Evolutionary conservation across 2,888 invertebrate species (phyloP), one percentile per base, ranked within the genome.

Genomic region (Eupithecia abbreviata): DNA sequence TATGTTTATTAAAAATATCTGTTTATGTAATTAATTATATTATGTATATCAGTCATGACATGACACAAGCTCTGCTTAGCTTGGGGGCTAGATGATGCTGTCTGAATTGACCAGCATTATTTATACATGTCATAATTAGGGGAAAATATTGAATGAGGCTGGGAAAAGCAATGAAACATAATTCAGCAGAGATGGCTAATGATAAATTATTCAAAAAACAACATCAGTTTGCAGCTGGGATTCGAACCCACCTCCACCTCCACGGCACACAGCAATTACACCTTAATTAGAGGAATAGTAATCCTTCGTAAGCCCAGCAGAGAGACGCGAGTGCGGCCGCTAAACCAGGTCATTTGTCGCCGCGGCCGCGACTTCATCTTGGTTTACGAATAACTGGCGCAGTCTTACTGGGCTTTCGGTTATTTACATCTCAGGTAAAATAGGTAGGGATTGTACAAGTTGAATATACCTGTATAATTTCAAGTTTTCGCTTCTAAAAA

Each of bases 341-440:
- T 66, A 66, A 66, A 66, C 66, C 66, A 42, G 13, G 9, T 66
- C n/a, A 66, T 66, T 66, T 66, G 66, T 66, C 66, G 66, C 15
- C 66, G 66, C 66, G 7, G 42, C 66, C 66, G 41, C 66, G 66
- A 66, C 66, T 66, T 15, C 42, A 42, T 42, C 66, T 66, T 42
- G 66, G 66, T 66, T 65, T 42, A 7, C 42, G 66, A 66, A 42
- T 66, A 66, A 66, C 66, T 3, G 66, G 65, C 30, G 41, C 1
- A 66, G 66, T 66, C 42, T 65, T 65, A 65, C 6, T 41, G 65
- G 41, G 65, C 65, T 66, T 66, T 66, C 15, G 66, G 41, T 66
- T 66, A 42, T 66, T 66, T 66, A 65, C 55, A 58, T 58, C 65
- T 65, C 13, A 13, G 65, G 41, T 65, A 9, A 58, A 65, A 65